These are phyloP conservation scores for Alexandromys fortis DNA, from an alignment of 2,113 vertebrate species.

Conservation along the genomic window DNA sequence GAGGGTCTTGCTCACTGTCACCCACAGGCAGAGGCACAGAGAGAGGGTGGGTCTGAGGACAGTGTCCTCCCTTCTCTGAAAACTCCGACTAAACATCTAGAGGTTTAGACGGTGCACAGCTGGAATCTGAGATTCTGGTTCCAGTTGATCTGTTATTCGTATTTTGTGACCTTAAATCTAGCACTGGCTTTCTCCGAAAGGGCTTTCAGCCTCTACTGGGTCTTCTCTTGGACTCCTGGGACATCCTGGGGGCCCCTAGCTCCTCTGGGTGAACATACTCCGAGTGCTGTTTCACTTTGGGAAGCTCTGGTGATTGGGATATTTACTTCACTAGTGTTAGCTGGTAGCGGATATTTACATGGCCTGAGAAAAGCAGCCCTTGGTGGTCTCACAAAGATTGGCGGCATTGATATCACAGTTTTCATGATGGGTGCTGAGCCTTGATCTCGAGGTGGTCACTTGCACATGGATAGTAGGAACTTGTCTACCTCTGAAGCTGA, in stretches of 20 bases:
- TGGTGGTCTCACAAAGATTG: neutral
- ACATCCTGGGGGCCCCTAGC: neutral
- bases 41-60: neutral
- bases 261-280: neutral
- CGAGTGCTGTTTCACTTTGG: neutral
- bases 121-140: neutral
- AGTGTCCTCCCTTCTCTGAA: neutral
- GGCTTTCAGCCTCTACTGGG: neutral
- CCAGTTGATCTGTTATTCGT: neutral
- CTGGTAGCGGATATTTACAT: slow-evolving; percentile 62
- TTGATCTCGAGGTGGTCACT: neutral
- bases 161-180: neutral
- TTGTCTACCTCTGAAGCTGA: neutral
- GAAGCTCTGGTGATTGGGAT: neutral
- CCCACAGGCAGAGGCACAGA: neutral
- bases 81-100: neutral
- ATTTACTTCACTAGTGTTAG: slow-evolving; percentile 43
- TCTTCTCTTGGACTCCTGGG: neutral
- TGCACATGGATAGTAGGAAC: neutral
- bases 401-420: slow-evolving; percentile 41
- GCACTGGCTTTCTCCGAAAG: neutral
- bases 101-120: neutral
- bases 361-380: slow-evolving; percentile 70
- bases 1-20: accelerated
- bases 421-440: neutral